These are phyloP conservation scores for Lordiphosa clarofinis DNA, from an alignment of 1,140 invertebrate species.

Conservation along the genomic window DNA sequence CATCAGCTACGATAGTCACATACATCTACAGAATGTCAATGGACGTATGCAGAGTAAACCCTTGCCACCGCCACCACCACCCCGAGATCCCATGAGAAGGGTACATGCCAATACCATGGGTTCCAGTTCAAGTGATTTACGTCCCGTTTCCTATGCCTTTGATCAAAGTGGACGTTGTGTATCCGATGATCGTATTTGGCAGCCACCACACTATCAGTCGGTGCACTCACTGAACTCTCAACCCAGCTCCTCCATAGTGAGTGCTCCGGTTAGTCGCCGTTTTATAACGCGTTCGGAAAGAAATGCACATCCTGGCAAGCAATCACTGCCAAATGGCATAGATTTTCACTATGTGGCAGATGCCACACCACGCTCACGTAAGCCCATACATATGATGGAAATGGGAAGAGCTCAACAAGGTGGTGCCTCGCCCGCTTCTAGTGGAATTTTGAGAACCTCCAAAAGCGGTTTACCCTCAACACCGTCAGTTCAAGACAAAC, in stretches of 20 bases:
- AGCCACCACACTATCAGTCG: slow-evolving; percentile 80
- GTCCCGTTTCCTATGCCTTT: slow-evolving; percentile 81
- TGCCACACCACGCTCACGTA: slow-evolving; percentile 84
- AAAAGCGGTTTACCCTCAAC: slow-evolving; percentile 79
- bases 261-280: slow-evolving; percentile 53
- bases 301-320: slow-evolving; percentile 64
- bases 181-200: slow-evolving; percentile 80
- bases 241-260: slow-evolving; percentile 48
- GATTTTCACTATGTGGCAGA: slow-evolving; percentile 85
- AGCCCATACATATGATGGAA: slow-evolving; percentile 83
- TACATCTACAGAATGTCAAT: slow-evolving; percentile 56
- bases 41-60: slow-evolving; percentile 60
- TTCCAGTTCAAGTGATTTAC: slow-evolving; percentile 58
- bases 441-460: slow-evolving; percentile 62
- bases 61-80: slow-evolving; percentile 85
- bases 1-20: slow-evolving; percentile 79
- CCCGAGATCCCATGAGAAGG: slow-evolving; percentile 84
- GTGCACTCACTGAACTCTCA: slow-evolving; percentile 68
- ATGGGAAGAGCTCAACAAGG: slow-evolving; percentile 3
- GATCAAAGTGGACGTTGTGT: slow-evolving; percentile 77
- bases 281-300: slow-evolving; percentile 64
- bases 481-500: slow-evolving; percentile 81
- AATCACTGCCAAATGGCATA: slow-evolving; percentile 69
- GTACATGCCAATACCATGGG: slow-evolving; percentile 49
- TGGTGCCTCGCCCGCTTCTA: slow-evolving; percentile 26